Conservation (phyloP, 2,888 invertebrate genomes). For the Drosophila paramelanica region DNA sequence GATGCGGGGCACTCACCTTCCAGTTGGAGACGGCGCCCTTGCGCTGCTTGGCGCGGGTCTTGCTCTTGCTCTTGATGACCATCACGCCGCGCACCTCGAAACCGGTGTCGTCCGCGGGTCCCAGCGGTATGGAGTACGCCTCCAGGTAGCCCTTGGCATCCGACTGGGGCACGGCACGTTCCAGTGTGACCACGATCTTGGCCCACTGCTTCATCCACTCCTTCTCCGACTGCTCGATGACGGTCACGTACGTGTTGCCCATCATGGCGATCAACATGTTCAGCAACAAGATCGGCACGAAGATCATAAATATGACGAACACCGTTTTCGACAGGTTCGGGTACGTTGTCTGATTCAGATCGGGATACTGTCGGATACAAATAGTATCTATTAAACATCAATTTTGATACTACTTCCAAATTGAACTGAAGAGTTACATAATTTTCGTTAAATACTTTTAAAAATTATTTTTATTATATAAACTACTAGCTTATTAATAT, state of each 20-base stretch:
- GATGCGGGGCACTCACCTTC: slow-evolving; percentile 90
- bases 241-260: slow-evolving; percentile 99
- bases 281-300: slow-evolving; percentile 97
- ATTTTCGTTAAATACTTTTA: too few relatives aligned
- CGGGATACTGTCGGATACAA: slow-evolving; percentile 91
- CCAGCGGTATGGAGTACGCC: slow-evolving; percentile 97
- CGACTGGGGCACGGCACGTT: slow-evolving; percentile 95
- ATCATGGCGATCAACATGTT: slow-evolving; percentile 99
- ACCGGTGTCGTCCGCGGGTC: slow-evolving; percentile 92
- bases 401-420: too few relatives aligned
- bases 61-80: slow-evolving; percentile 98
- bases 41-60: slow-evolving; percentile 97
- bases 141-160: slow-evolving; percentile 96
- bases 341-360: slow-evolving; percentile 95
- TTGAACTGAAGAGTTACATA: too few relatives aligned
- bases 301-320: slow-evolving; percentile 99
- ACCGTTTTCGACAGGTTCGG: slow-evolving; percentile 96
- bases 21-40: slow-evolving; percentile 98
- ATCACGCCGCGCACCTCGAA: slow-evolving; percentile 96
- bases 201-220: slow-evolving; percentile 99
- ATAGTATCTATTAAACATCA: too few relatives aligned
- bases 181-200: slow-evolving; percentile 98
- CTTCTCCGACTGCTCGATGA: slow-evolving; percentile 99
- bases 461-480: too few relatives aligned
- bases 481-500: too few relatives aligned